phyloP scores from a whole-genome alignment of 2,888 invertebrate species.

The Thera obeliscata region DNA sequence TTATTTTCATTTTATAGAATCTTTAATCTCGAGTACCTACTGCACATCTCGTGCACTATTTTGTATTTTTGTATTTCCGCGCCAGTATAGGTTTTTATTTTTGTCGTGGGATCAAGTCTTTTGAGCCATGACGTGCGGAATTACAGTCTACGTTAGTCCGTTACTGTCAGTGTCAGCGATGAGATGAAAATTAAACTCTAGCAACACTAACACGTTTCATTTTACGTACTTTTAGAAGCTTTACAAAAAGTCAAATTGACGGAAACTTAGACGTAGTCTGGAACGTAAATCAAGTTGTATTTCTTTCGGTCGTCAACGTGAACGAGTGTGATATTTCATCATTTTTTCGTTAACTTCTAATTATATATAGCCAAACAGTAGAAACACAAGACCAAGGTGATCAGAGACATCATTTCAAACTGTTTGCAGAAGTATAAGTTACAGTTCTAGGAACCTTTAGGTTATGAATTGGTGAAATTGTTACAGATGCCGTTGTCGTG shows the following conservation, averaged over 20 bases:
- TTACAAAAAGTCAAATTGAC: not conserved
- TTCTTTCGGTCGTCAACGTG: slow-evolving; percentile 70
- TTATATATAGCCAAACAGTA: slow-evolving; percentile 47
- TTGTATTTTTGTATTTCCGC: too few species aligned
- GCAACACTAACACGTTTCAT: slow-evolving; percentile 20
- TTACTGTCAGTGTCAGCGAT: not conserved
- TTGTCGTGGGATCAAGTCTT: not conserved
- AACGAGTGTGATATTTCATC: slow-evolving; percentile 71
- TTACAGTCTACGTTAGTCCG: not conserved
- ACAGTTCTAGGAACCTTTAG: slow-evolving; percentile 50
- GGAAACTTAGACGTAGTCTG: slow-evolving; percentile 29
- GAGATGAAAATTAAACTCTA: not conserved
- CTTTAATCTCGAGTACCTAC: too few species aligned
- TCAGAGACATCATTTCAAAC: slow-evolving; percentile 9
- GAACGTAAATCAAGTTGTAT: slow-evolving; percentile 51
- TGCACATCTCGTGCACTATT: too few species aligned
- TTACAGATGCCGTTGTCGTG: slow-evolving; percentile 94
- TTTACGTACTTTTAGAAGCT: slow-evolving; percentile 1
- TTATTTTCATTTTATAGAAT: too few species aligned
- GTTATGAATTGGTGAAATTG: slow-evolving; percentile 60
- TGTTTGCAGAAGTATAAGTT: slow-evolving; percentile 5
- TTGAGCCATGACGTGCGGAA: not conserved
- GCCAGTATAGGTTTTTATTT: too few species aligned
- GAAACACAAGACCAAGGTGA: slow-evolving; percentile 59
- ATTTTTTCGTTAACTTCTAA: slow-evolving; percentile 54